Evolutionary conservation across 2,888 invertebrate genomes (phyloP), one percentile per base, ranked within the genome.

Genomic region (Mesorhabditis sp.): DNA sequence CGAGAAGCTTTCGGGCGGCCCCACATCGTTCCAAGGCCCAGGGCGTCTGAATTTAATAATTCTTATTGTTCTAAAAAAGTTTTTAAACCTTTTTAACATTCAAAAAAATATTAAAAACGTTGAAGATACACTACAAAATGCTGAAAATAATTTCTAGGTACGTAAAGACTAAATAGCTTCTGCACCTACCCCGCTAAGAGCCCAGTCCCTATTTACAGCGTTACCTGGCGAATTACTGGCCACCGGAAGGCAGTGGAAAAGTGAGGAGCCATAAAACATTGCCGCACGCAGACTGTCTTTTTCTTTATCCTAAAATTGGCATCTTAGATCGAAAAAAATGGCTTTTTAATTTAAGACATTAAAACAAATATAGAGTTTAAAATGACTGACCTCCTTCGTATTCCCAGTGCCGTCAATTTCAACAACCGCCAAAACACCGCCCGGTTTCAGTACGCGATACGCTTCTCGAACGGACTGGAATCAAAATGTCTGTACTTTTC

Each of bases 171-270:
- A 28, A 28, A 28, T 28, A 28, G 28, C 28, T 28, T 28, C 28
- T 28, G 28, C 28, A 28, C 28, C 1, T 1, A 1, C 28, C 28
- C 28, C 28, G 28, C 28, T 10, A n/a, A 50, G n/a, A 50, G 58
- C n/a, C 7, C 58, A 50, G n/a, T 50, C 7, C 10, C 7, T 1
- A 50, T 50, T 50, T 45, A 10, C 44, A 6, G n/a, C 15, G 15
- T 10, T 42, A 72, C 78, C 71, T 45, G 65, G 50, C n/a, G 75
- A 68, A 66, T 78, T 81, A 64, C 75, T 76, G 5, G 76, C 80
- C n/a, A 81, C 78, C 0, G 81, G 79, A 10, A 81, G 73, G 66
- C 81, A 81, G 66, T 81, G 81, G 69, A 77, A 77, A 72, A 80
- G 62, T 4, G 78, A 77, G 42, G 70, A 72, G 42, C 71, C 71